Percentiles rank a stretch among this genome's conserved stretches.
Conservation (phyloP, 2,113 vertebrate species). For the Microtus pennsylvanicus region DNA sequence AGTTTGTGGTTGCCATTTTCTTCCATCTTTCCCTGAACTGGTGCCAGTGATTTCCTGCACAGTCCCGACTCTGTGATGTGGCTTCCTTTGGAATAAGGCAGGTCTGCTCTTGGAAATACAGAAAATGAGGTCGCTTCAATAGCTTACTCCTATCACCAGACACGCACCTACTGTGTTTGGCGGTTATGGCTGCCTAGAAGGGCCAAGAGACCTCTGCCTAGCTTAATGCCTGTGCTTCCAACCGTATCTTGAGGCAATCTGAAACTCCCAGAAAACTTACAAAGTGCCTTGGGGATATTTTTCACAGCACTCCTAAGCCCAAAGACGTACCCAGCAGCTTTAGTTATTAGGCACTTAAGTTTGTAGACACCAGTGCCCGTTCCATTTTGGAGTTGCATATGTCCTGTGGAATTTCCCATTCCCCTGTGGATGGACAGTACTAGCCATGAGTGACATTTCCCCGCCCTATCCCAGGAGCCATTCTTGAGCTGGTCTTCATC, state of each 20-base stretch:
- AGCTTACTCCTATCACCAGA: background rate
- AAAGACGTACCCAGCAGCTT: too few relatives aligned
- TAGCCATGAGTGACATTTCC: rapidly evolving
- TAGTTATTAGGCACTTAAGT: too few relatives aligned
- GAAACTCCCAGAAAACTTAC: background rate
- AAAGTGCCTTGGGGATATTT: too few relatives aligned
- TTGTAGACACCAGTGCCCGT: too few relatives aligned
- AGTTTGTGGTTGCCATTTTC: background rate
- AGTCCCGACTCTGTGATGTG: rapidly evolving
- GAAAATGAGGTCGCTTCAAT: too few relatives aligned
- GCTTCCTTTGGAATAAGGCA: background rate
- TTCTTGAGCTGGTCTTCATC: background rate
- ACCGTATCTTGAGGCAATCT: background rate
- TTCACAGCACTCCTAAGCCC: too few relatives aligned
- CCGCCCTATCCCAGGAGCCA: background rate
- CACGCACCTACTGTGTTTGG: rapidly evolving
- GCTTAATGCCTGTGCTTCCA: background rate
- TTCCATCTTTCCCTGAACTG: background rate
- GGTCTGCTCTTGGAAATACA: background rate
- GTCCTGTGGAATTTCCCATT: rapidly evolving
- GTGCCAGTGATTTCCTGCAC: rapidly evolving
- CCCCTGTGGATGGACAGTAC: background rate
- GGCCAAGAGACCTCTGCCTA: background rate
- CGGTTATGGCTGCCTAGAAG: background rate
- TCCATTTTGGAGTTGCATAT: rapidly evolving